Evolutionary conservation across 1,140 invertebrate species (phyloP), one percentile per base, ranked within the genome.

Genomic region (Papilio polytes): DNA sequence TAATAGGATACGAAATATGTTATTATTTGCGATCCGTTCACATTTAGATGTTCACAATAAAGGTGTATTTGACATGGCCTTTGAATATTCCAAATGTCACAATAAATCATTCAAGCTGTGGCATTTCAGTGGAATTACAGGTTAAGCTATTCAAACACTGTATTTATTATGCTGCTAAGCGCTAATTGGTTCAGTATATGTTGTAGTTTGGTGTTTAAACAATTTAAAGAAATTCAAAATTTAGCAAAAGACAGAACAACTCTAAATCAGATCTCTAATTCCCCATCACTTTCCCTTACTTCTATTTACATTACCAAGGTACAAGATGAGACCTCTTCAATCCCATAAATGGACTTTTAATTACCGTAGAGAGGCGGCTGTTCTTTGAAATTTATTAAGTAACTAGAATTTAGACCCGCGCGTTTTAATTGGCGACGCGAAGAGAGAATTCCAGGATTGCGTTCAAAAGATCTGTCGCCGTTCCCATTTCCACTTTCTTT

Each of bases 381-480:
- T 80, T 82, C 78, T 82, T 80, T 41, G 73, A 74, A 79, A 74
- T 80, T 80, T n/a, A 82, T 82, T 82, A 82, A 81, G 59, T 48
- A 66, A 81, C 70, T 76, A 77, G 73, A 63, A 66, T 77, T 66
- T 20, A 41, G 74, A 13, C 26, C 73, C 51, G 72, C 78, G 41
- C 74, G 78, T 80, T 81, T 80, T 84, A 84, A 83, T 83, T 84
- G 83, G 78, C 82, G 82, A 83, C 74, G 86, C 83, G 83, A 85
- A 83, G 83, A 83, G 82, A 86, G 84, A 85, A 82, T 59, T 63
- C 66, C 59, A 56, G n/a, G 56, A 20, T 36, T 46, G 48, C 26
- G 56, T 78, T 78, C 77, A 78, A 78, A 78, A 78, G 56, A 44
- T 66, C 56, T 46, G 31, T 44, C 77, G 56, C 22, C 22, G 26